Evolutionary conservation across 2,797 vertebrate species (phyloP), one percentile per base, ranked within the genome.

Genomic region (Kryptolebias ocellatus): DNA sequence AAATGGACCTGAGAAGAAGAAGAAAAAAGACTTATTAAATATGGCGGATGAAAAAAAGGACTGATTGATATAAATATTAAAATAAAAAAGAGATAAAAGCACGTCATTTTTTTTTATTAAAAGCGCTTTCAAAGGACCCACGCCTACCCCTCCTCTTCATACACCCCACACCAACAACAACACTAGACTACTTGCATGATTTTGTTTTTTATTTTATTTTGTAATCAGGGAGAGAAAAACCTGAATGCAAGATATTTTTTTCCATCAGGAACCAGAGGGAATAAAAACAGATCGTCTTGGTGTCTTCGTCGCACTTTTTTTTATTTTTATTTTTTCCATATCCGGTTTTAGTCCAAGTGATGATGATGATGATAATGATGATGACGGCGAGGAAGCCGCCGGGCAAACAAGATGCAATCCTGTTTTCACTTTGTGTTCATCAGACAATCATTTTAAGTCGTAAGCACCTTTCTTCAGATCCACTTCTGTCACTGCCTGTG

Each of bases 391-490:
- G 76, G 77, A 72, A 82, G 85, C 90, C 82, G 84, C 80, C 82
- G 79, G 34, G 93, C 95, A 94, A 89, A 94, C 95, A 94, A 94
- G 94, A 96, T 96, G 95, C 95, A 95, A 95, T 94, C 93, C 93
- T 95, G 89, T 94, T 95, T 95, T 93, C 72, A 76, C 90, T 92
- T 94, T 96, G 93, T 95, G 95, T 98, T 98, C 96, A 93, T 94
- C 96, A 97, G 98, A 99, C 98, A 99, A 99, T 99, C 97, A 98
- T 98, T 97, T 89, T 95, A 94, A 95, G 96, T 96, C 95, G 93
- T 96, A 97, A 98, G 97, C 97, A 98, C 97, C 97, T 99, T 99
- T 98, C 98, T 96, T 60, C 42, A 39, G 95, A 94, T 95, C 95
- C 94, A 95, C 95, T 94, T 95, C 96, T 96, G 96, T 99, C 96